Evolutionary conservation across 2,113 vertebrate species (phyloP), one percentile per base, ranked within the genome.

Genomic region (Pipa parva): DNA sequence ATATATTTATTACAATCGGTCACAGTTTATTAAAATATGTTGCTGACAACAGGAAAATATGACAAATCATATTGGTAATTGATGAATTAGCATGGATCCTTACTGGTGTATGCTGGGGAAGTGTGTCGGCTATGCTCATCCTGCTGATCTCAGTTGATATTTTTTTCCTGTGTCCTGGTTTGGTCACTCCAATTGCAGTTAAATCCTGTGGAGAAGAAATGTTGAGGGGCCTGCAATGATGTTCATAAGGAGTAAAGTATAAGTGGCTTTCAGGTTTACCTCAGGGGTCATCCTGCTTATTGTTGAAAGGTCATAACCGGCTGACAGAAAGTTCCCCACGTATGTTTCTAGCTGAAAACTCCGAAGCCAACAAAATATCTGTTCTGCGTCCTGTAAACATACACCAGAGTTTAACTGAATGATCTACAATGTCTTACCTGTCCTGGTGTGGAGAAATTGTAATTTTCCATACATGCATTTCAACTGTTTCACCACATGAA

Each of bases 261-360:
- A 71, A 27, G 1, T 27, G n/a, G 22, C 46, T 5, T 7, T 7
- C 45, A 55, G 45, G 46, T 83, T 66, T 33, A 99, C 96, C 95
- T 99, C 95, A 0, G 96, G 96, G 0, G 96, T 99, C 94, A 99
- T 98, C 51, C 96, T 87, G 79, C 95, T 99, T 82, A 99, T 96
- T 33, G 95, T 98, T 1, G 93, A 94, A n/a, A 99, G 94, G 0
- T 99, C 96, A 0, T 99, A 99, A 28, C 95, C 95, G 0, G 93
- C 91, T 0, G 67, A 92, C 66, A 98, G 81, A 72, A 99, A 99
- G 86, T 95, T 95, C 51, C 73, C 71, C 0, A 87, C 92, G 76
- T 99, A 99, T 0, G 91, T 89, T 73, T 98, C 91, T 78, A 99
- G 78, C 84, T 98, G 96, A 85, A 99, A 99, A 55, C 96, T 94